Base-by-base conservation (phyloP, 2,113 vertebrate genomes). In the Actenoides lindsayi region DNA sequence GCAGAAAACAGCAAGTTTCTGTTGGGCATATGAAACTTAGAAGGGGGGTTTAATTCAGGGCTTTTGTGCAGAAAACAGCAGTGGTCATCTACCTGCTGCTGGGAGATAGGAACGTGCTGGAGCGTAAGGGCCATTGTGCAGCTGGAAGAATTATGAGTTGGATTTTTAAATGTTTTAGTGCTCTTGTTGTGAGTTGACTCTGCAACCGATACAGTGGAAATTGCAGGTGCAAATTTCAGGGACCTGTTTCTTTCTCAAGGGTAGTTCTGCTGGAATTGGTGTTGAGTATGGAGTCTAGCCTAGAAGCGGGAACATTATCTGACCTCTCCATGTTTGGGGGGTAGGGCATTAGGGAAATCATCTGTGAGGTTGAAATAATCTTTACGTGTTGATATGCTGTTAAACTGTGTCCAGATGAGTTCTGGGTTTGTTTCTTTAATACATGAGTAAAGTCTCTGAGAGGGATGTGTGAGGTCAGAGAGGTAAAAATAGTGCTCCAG, bases 401-500 rank as follows among this genome's bases (percentile, higher is more conserved):
- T 89, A 75, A 71, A 88, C 71, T 53, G 31, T 69, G 37, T 64
- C 68, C 62, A 30, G 27, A 77, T 64, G 59, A 56, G 39, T 70
- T 86, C 39, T 77, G 60, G 5, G 11, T 74, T 91, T 84, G 41
- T 74, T 78, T 71, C 37, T 75, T 83, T 78, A 80, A 39, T 82
- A 78, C 62, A 56, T 39, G 46, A 87, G 48, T 90, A 14, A 93
- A 88, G 59, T 50, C 46, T 89, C 82, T 46, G 60, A 42, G 63
- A 74, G 77, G 81, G 37, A 54, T 77, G 74, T 0, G 0, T 92
- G 68, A 92, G 79, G 83, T 86, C 75, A 86, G 76, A 51, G 59
- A 75, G 60, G 88, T 94, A 90, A 97, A 95, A 96, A 74, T 60
- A 93, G 79, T 68, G 56, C 79, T 78, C 20, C 21, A 71, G 88